phyloP scores from a whole-genome alignment of 1,140 invertebrate genomes.

The Hyles vespertilio region DNA sequence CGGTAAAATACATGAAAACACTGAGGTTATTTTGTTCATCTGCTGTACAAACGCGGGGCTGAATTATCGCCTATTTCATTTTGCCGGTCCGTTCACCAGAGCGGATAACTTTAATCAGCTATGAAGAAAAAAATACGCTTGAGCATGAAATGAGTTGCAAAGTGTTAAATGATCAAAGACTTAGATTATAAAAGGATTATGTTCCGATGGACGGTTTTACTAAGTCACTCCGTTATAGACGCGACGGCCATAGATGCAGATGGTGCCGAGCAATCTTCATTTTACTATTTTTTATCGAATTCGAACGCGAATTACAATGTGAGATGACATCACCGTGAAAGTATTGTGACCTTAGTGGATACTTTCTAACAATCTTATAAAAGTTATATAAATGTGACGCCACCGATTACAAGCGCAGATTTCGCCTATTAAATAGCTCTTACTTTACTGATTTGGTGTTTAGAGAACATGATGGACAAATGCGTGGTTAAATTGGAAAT shows the following conservation, averaged over 20 bases:
- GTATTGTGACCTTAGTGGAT: no score
- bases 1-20: conserved; percentile 38
- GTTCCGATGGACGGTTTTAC: conserved; percentile 16
- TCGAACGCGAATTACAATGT: no score
- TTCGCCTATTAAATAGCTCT: no score
- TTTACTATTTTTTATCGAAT: no score
- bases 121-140: conserved; percentile 42
- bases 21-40: conserved; percentile 20
- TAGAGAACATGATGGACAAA: no score
- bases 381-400: no score
- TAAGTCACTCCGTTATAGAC: not conserved
- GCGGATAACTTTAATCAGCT: conserved; percentile 48
- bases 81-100: conserved; percentile 24
- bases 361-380: no score
- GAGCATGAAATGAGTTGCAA: conserved; percentile 45
- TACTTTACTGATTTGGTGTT: no score
- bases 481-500: no score
- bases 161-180: conserved; percentile 54
- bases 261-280: not conserved
- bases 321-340: no score
- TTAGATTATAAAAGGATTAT: conserved; percentile 29
- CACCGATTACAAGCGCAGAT: no score
- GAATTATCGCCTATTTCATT: conserved; percentile 26
- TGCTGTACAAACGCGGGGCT: conserved; percentile 16
- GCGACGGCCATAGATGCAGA: not conserved